Conservation (phyloP, 1,140 invertebrate species). For the Littorina saxatilis region DNA sequence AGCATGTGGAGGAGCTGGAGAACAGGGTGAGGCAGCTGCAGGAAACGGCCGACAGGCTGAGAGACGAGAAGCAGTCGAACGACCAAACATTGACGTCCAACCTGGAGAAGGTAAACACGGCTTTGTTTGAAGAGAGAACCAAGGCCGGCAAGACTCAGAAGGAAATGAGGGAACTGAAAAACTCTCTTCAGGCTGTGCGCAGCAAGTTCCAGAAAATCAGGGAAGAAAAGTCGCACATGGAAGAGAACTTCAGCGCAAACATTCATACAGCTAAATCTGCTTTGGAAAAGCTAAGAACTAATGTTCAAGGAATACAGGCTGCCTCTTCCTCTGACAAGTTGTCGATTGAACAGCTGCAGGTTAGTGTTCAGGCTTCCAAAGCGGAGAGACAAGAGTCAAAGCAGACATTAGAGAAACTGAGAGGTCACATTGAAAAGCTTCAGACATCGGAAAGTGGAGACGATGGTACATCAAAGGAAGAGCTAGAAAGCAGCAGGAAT, state of each 20-base stretch:
- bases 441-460: conserved; percentile 24
- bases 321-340: not conserved
- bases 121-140: conserved; percentile 46
- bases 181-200: conserved; percentile 29
- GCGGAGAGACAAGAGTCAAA: conserved; percentile 37
- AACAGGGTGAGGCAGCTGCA: conserved; percentile 49
- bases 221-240: conserved; percentile 36
- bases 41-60: conserved; percentile 48
- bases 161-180: conserved; percentile 51
- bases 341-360: conserved; percentile 5
- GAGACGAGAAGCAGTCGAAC: conserved; percentile 50
- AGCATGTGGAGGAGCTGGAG: conserved; percentile 49
- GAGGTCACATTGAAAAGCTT: not conserved
- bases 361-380: conserved; percentile 38
- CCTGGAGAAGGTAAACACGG: conserved; percentile 47
- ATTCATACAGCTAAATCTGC: conserved; percentile 31
- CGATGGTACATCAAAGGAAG: conserved; percentile 37
- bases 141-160: conserved; percentile 47
- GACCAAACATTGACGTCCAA: conserved; percentile 47
- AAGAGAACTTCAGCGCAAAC: conserved; percentile 35
- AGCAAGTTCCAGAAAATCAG: conserved; percentile 44
- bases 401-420: conserved; percentile 27
- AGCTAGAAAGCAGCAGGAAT: conserved; percentile 37
- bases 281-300: conserved; percentile 17
- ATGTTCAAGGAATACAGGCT: not conserved